Evolutionary conservation across 1,140 invertebrate species (phyloP).

Genomic region (Ceratina japonica): DNA sequence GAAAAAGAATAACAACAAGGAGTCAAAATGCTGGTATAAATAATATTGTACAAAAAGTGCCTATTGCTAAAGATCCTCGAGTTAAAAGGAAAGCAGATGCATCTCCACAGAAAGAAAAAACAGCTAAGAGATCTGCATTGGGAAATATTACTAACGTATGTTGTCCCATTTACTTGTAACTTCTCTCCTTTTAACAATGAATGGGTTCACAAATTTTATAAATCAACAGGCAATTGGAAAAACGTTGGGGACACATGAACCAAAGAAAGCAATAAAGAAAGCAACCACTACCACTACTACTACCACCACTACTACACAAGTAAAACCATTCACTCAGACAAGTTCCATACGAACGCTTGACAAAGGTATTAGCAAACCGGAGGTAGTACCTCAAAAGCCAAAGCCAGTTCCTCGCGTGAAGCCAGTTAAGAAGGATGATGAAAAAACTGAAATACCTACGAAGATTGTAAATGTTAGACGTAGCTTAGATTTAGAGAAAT

Average conservation of each 20-base stretch:
- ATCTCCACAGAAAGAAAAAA: slow-evolving; percentile 77
- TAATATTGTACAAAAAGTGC: slow-evolving; percentile 56
- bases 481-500: slow-evolving; percentile 81
- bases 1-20: slow-evolving; percentile 76
- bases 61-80: slow-evolving; percentile 70
- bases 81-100: slow-evolving; percentile 80
- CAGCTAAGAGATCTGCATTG: slow-evolving; percentile 85
- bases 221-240: slow-evolving; percentile 72
- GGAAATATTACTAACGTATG: slow-evolving; percentile 88
- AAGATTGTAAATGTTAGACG: slow-evolving; percentile 63
- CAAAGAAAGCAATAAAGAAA: slow-evolving; percentile 69
- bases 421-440: slow-evolving; percentile 67
- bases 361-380: slow-evolving; percentile 52
- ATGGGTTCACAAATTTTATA: neutral
- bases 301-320: slow-evolving; percentile 40
- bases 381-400: slow-evolving; percentile 56
- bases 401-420: slow-evolving; percentile 61
- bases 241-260: slow-evolving; percentile 61
- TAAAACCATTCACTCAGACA: slow-evolving; percentile 51
- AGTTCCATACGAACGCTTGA: slow-evolving; percentile 46
- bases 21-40: slow-evolving; percentile 70
- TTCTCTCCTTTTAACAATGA: neutral
- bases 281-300: slow-evolving; percentile 35
- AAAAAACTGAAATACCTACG: slow-evolving; percentile 59
- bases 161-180: slow-evolving; percentile 19